phyloP scores from a whole-genome alignment of 2,888 invertebrate genomes.

The Nezara viridula region DNA sequence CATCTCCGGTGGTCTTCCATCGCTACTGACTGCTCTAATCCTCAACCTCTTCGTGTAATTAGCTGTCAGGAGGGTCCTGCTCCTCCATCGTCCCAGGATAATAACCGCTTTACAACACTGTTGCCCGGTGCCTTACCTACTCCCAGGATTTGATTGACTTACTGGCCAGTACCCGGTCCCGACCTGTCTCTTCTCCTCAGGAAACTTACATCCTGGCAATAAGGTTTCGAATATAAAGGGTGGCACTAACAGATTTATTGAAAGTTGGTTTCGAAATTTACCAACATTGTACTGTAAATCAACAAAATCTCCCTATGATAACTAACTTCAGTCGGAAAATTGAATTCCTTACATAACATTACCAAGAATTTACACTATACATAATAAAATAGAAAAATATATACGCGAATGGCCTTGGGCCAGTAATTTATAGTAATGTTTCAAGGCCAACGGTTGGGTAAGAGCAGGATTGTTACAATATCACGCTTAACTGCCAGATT shows the following conservation, averaged over 20 bases:
- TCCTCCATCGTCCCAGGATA: neutral
- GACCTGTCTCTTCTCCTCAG: neutral
- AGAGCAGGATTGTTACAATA: too few species aligned
- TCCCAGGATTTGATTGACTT: slow-evolving; percentile 15
- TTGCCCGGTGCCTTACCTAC: slow-evolving; percentile 7
- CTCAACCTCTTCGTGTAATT: slow-evolving; percentile 30
- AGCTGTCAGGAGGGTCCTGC: slow-evolving; percentile 27
- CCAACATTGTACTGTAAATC: neutral
- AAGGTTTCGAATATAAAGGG: neutral
- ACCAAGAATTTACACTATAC: too few species aligned
- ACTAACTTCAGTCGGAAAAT: too few species aligned
- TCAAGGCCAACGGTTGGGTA: too few species aligned
- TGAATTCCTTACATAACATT: too few species aligned
- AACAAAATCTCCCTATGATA: neutral
- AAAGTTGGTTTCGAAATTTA: neutral
- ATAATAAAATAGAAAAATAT: too few species aligned
- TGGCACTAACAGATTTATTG: neutral
- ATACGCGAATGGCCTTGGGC: too few species aligned
- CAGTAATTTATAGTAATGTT: too few species aligned
- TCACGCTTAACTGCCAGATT: too few species aligned
- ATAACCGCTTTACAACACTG: slow-evolving; percentile 28
- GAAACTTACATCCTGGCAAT: neutral
- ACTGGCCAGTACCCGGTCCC: neutral
- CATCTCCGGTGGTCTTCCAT: neutral
- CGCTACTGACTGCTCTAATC: neutral